Percentiles rank a stretch among this genome's conserved stretches.
These are phyloP conservation scores for Macrotrachela quadricornifera DNA, from an alignment of 1,140 invertebrate species.

Conservation along the genomic window DNA sequence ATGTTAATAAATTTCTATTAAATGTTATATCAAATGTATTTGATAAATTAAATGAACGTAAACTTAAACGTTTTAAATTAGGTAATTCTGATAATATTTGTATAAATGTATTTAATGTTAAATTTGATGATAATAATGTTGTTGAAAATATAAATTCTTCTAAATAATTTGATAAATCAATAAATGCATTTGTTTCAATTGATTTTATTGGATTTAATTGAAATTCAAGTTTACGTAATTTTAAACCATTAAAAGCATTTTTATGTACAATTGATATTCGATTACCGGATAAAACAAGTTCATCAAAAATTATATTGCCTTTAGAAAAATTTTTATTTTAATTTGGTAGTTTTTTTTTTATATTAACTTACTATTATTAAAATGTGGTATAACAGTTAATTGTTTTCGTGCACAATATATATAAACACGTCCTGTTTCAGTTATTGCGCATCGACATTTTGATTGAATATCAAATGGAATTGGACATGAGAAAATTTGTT, in stretches of 20 bases:
- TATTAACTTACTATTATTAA: too few species aligned
- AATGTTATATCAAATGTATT: too few species aligned
- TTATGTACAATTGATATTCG: neutral
- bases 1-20: too few species aligned
- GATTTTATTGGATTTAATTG: conserved; percentile 5
- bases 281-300: conserved; percentile 6
- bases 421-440: conserved; percentile 4
- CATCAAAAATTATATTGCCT: conserved; percentile 4
- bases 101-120: too few species aligned
- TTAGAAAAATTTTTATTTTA: neutral
- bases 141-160: conserved; percentile 1
- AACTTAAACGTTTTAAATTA: too few species aligned
- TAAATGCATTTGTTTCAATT: conserved; percentile 1
- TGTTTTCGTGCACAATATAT: conserved; percentile 8
- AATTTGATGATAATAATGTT: too few species aligned
- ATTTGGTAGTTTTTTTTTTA: too few species aligned
- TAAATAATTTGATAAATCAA: conserved; percentile 6
- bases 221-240: neutral
- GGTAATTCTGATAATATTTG: too few species aligned
- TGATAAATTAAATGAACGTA: too few species aligned
- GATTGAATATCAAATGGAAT: neutral
- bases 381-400: neutral
- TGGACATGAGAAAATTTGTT: neutral
- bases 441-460: conserved; percentile 3
- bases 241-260: conserved; percentile 4